Percentiles rank a stretch among this genome's conserved stretches.
Conservation (phyloP, 2,113 vertebrate species). For the Elanoides forficatus region DNA sequence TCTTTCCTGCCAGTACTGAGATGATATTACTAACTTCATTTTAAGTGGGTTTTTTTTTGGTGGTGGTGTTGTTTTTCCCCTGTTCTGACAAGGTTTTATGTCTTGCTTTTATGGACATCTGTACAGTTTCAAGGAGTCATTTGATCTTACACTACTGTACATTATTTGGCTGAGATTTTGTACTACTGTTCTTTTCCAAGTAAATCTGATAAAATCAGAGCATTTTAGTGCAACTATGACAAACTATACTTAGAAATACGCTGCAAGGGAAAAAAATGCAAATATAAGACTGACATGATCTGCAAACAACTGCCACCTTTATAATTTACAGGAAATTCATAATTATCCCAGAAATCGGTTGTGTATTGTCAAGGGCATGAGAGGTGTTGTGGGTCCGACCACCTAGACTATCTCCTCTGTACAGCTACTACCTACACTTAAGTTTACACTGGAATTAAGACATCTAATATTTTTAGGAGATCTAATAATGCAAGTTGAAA, state of each 20-base stretch:
- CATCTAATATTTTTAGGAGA: not conserved
- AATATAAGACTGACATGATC: not conserved
- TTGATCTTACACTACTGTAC: not conserved
- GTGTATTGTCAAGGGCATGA: not conserved
- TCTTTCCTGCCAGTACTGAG: not conserved
- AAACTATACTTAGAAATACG: not conserved
- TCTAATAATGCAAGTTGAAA: not conserved
- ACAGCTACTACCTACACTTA: not conserved
- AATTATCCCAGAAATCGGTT: not conserved
- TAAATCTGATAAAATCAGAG: not conserved
- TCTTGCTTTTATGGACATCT: not conserved
- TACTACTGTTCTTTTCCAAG: not conserved
- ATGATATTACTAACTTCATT: not conserved
- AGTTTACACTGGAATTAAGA: not conserved
- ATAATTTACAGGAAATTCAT: not conserved
- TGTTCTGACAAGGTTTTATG: not conserved
- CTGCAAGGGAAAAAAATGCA: not conserved
- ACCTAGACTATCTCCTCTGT: not conserved
- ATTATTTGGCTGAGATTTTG: not conserved
- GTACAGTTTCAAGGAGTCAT: not conserved
- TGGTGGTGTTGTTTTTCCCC: accelerated
- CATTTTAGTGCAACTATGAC: not conserved
- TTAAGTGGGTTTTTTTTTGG: not conserved
- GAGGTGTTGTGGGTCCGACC: not conserved
- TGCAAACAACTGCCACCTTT: not conserved